phyloP scores from a whole-genome alignment of 1,140 invertebrate species.

The Rhopalosiphum maidis region DNA sequence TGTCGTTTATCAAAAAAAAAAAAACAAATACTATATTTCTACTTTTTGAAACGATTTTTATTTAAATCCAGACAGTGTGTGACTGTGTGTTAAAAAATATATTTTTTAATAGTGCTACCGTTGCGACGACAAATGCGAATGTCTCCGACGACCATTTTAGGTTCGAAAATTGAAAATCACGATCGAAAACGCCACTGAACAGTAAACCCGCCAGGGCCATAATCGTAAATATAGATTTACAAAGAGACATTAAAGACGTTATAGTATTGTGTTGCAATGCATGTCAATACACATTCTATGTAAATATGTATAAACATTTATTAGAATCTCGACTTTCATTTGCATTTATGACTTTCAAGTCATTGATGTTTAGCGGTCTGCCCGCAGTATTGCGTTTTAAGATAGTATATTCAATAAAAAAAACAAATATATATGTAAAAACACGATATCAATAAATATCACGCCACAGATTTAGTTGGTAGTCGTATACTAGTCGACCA shows the following conservation, averaged over 20 bases:
- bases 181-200: slow-evolving; percentile 6
- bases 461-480: not conserved
- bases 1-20: not conserved
- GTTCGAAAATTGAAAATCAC: slow-evolving; percentile 36
- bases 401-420: not conserved
- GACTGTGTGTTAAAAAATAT: not conserved
- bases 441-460: not conserved
- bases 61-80: not conserved
- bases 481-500: not conserved
- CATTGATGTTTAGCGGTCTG: not conserved
- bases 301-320: slow-evolving; percentile 22
- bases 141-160: slow-evolving; percentile 33
- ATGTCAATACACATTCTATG: slow-evolving; percentile 36
- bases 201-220: not conserved
- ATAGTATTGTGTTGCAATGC: not conserved
- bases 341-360: not conserved
- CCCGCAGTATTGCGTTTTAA: not conserved
- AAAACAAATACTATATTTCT: not conserved
- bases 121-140: not conserved
- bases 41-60: not conserved
- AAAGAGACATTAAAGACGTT: slow-evolving; percentile 30
- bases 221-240: slow-evolving; percentile 19
- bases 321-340: slow-evolving; percentile 25
- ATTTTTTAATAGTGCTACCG: not conserved
- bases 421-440: not conserved